Evolutionary conservation across 1,140 invertebrate species (phyloP).

Genomic region (Kradibia gibbosae): DNA sequence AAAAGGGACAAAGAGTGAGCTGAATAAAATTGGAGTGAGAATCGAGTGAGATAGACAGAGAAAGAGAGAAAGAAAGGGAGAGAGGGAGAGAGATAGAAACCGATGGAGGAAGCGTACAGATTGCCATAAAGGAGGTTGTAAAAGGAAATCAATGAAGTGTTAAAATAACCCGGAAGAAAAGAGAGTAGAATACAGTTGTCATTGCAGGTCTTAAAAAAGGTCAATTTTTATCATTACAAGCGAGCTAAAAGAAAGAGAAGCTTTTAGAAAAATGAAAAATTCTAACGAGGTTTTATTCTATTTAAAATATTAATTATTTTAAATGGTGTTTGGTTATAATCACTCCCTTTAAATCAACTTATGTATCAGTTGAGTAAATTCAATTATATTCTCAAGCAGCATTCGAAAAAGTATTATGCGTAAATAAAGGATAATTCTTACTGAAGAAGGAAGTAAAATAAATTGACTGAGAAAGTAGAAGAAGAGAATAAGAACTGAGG

Average conservation of each 20-base stretch:
- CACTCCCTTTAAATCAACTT: neutral
- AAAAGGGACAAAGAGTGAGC: no score
- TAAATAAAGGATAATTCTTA: neutral
- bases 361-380: neutral
- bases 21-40: no score
- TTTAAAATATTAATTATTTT: conserved; percentile 9
- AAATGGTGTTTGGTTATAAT: neutral
- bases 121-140: neutral
- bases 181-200: neutral
- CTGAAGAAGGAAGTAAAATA: neutral
- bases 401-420: neutral
- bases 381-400: neutral
- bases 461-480: neutral
- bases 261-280: neutral
- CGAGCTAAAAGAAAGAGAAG: neutral
- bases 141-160: conserved; percentile 37
- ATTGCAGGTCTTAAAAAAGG: neutral
- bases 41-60: no score
- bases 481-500: neutral
- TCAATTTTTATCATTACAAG: neutral
- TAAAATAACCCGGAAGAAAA: conserved; percentile 29
- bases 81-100: no score
- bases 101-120: no score
- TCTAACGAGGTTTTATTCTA: conserved; percentile 11
- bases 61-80: no score